Evolutionary conservation across 2,113 vertebrate genomes (phyloP).

Genomic region (Ammodytes dubius): DNA sequence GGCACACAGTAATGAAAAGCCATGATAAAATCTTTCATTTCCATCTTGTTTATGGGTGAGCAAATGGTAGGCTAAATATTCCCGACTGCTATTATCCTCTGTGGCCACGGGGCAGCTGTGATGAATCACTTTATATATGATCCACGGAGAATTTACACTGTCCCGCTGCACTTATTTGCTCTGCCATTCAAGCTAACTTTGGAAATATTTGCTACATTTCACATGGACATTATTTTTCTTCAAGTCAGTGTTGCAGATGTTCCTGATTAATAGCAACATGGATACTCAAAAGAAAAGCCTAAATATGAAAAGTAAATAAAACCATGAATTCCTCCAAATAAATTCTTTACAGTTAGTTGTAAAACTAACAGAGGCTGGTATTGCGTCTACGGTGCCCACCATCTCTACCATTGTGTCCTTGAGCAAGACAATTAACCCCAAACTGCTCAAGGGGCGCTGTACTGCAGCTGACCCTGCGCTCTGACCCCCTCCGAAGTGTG

Average conservation of each 20-base stretch:
- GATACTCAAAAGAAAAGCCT: constrained; percentile 14
- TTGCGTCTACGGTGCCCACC: too few relatives aligned
- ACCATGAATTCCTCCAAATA: background rate
- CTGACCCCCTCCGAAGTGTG: too few relatives aligned
- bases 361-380: background rate
- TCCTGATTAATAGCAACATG: background rate
- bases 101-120: constrained; percentile 70
- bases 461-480: too few relatives aligned
- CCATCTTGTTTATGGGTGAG: constrained; percentile 77
- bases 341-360: background rate
- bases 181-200: constrained; percentile 7
- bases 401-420: too few relatives aligned
- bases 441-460: too few relatives aligned
- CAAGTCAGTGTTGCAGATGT: background rate
- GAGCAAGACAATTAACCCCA: too few relatives aligned
- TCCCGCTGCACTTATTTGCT: constrained; percentile 37
- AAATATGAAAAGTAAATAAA: background rate
- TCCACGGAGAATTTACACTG: constrained; percentile 64
- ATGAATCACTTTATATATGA: constrained; percentile 76
- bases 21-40: constrained; percentile 86
- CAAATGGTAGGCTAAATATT: constrained; percentile 79
- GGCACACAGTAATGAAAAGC: constrained; percentile 83
- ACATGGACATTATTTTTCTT: background rate
- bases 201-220: background rate
- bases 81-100: constrained; percentile 76